Base-by-base conservation (phyloP, 2,888 invertebrate genomes). In the Agelastica alni region DNA sequence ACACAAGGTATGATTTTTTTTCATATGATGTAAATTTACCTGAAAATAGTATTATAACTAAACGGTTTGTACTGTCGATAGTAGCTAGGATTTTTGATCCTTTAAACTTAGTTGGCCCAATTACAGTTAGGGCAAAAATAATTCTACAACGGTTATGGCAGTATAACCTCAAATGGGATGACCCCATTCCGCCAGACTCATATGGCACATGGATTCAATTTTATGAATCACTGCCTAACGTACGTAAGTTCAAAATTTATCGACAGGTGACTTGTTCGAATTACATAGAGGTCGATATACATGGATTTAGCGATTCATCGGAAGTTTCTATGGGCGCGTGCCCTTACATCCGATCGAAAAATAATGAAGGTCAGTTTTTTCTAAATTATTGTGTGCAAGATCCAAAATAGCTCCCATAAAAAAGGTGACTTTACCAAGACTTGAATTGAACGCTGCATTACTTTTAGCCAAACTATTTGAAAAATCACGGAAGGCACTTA, bases 361-460 rank as follows among this genome's bases (percentile, higher is more conserved):
- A 47, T 26, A 13, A 36, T 7, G 26, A 36, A 6, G 12, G 20
- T 32, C 13, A 22, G 6, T 31, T 48, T 18, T 17, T n/a, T n/a
- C n/a, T n/a, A n/a, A 17, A 14, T 30, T 63, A 12, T 7, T 64
- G 5, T 44, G 55, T 18, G 54, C 61, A 3, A 64, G 62, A 46
- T 54, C 61, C 3, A 51, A 55, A 10, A 58, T 63, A 1, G 55
- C 61, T 0, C 64, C 65, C 4, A 26, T 63, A 13, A 62, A 61
- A 47, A 32, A n/a, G 6, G 17, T 31, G 13, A 58, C 59, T 2
- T 32, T 62, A 7, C 63, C 62, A 6, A 22, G 51, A 34, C 22
- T 52, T 2, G 56, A 56, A 17, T 14, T 51, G 16, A 39, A 48
- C 36, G 47, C 32, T 1, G 53, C 53, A 4, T 20, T 53, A 9